Base-by-base conservation (phyloP, 2,797 vertebrate genomes). In the Cyprinodon diabolis region DNA sequence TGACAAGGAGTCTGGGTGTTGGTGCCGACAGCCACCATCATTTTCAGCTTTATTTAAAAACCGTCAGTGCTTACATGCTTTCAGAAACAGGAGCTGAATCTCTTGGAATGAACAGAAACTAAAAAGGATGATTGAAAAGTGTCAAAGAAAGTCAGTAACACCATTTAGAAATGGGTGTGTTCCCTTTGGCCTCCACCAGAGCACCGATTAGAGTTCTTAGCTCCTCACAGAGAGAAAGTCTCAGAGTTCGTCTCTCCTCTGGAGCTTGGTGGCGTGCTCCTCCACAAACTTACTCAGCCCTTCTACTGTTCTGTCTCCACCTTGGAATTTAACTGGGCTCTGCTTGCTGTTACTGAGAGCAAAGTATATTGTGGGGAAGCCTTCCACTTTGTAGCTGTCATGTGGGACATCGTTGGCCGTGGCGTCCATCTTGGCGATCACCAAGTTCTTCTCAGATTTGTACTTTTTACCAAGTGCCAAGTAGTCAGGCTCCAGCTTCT, bases 291-390 rank as follows among this genome's bases (percentile, higher is more conserved):
- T 96, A 87, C 96, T 97, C 52, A 99, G 82, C 52, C 94, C 95
- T 51, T 99, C 97, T 66, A 98, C 51, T 83, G 98, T 97, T 94
- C 97, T 94, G 82, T 96, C 94, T 10, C 95, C 95, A 0, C 94
- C 96, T 90, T 97, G 96, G 66, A 97, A 96, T 87, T 96, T 97
- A 86, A 99, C 72, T 0, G 98, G 98, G 79, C 83, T 96, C 83
- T 96, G 95, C 93, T 99, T 99, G 84, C 93, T 92, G 89, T 96
- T 93, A 74, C 95, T 95, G 0, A 96, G 96, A 68, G 97, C 96
- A 0, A 99, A 96, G 91, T 99, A 99, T 92, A 99, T 98, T 0
- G 98, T 99, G n/a, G 98, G 98, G 86, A 98, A 99, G 45, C 98
- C 98, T 65, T 97, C 96, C 17, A 93, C 94, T 92, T 97, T 98